Evolutionary conservation across 1,140 invertebrate species (phyloP).

Genomic region (Chelonus insularis): DNA sequence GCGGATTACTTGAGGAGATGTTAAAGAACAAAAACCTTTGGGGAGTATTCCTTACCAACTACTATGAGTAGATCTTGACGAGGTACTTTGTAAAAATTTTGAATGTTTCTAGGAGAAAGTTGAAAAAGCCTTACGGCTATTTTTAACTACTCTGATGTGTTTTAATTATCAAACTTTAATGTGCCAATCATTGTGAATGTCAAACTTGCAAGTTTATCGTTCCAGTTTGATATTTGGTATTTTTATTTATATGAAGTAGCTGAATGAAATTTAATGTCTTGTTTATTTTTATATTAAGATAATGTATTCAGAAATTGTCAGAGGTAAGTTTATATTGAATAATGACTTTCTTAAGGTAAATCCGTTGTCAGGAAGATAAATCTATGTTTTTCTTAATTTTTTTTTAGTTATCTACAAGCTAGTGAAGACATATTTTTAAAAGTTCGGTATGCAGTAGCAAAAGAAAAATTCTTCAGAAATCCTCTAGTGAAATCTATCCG

Average conservation of each 20-base stretch:
- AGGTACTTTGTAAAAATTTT: constrained; percentile 26
- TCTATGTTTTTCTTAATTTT: constrained; percentile 29
- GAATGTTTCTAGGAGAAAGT: constrained; percentile 21
- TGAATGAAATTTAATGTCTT: no score
- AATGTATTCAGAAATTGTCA: constrained; percentile 26
- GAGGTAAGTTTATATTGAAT: constrained; percentile 37
- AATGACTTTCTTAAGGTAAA: constrained; percentile 33
- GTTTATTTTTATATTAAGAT: no score
- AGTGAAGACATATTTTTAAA: no score
- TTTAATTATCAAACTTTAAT: constrained; percentile 4
- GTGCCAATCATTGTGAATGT: constrained; percentile 1
- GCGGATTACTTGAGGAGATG: constrained; percentile 29
- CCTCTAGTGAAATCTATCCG: background rate
- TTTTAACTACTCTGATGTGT: background rate
- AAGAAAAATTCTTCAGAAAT: background rate
- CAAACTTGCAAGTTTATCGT: no score
- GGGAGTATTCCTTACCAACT: background rate
- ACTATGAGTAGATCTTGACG: constrained; percentile 23
- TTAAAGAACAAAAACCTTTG: constrained; percentile 29
- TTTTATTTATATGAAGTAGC: constrained; percentile 27
- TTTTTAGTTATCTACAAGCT: background rate
- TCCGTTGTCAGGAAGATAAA: constrained; percentile 34
- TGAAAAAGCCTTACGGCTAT: constrained; percentile 4
- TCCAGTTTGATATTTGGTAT: no score
- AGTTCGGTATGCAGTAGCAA: no score